Conservation (phyloP, 2,888 invertebrate species). For the Drosophila nr. perissopoda region DNA sequence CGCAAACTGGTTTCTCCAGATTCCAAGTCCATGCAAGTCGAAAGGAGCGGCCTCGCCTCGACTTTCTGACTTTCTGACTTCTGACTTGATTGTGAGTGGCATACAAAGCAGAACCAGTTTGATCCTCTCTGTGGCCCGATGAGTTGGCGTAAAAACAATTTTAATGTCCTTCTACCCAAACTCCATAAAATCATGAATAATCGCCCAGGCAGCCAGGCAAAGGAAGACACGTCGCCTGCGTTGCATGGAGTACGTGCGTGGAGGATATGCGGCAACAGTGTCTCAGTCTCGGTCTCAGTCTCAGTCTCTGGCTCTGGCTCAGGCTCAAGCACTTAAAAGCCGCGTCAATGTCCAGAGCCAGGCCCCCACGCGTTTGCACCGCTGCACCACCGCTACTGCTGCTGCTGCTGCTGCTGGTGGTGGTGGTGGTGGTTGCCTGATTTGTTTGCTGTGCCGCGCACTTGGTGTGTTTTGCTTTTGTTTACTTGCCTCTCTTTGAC, state of each 20-base stretch:
- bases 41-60: conserved; percentile 56
- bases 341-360: conserved; percentile 24
- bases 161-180: conserved; percentile 78
- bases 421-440: conserved; percentile 35
- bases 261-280: conserved; percentile 56
- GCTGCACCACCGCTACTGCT: conserved; percentile 4
- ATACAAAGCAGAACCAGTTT: conserved; percentile 78
- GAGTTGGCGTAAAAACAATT: conserved; percentile 80
- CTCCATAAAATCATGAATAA: conserved; percentile 80
- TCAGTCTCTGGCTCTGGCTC: neutral
- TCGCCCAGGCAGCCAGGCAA: conserved; percentile 43
- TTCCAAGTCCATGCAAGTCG: conserved; percentile 57
- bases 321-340: conserved; percentile 8
- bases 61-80: conserved; percentile 37
- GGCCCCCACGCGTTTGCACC: conserved; percentile 23
- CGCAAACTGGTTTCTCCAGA: conserved; percentile 67
- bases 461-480: conserved; percentile 47
- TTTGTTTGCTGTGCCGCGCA: conserved; percentile 63
- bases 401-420: conserved; percentile 11
- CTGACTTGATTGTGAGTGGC: conserved; percentile 62
- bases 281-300: neutral
- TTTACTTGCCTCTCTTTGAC: conserved; percentile 38
- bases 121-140: conserved; percentile 68
- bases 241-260: conserved; percentile 61
- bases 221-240: conserved; percentile 14